phyloP scores from a whole-genome alignment of 2,888 invertebrate genomes.

The Epistrophe eligans region DNA sequence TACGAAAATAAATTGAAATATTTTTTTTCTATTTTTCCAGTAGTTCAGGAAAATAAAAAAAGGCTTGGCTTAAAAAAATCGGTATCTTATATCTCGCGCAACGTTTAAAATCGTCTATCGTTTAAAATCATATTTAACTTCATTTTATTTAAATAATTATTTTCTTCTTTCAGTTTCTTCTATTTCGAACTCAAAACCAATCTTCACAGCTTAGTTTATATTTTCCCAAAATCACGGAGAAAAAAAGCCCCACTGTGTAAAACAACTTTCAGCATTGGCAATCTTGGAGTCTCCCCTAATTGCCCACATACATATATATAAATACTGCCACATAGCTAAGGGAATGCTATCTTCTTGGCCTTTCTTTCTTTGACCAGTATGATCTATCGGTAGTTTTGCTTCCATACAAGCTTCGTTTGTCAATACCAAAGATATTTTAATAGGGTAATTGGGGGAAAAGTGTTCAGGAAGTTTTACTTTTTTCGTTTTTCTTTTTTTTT shows the following conservation, averaged over 20 bases:
- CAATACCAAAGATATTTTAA: not conserved
- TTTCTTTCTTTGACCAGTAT: slow-evolving; percentile 31
- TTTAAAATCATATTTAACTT: too few species aligned
- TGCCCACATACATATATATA: slow-evolving; percentile 40
- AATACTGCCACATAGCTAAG: slow-evolving; percentile 49
- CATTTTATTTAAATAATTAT: too few species aligned
- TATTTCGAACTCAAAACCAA: too few species aligned
- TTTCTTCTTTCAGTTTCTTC: too few species aligned
- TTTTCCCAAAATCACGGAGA: too few species aligned
- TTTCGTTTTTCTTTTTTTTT: accelerated
- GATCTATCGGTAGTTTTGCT: slow-evolving; percentile 57
- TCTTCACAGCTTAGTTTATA: too few species aligned
- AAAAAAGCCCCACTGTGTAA: slow-evolving; percentile 7
- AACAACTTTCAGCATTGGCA: not conserved
- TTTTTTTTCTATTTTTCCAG: too few species aligned
- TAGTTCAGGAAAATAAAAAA: too few species aligned
- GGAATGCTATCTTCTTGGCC: slow-evolving; percentile 22
- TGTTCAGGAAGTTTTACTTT: not conserved
- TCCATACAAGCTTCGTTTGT: slow-evolving; percentile 17
- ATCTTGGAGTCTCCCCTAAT: slow-evolving; percentile 60
- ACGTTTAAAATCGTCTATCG: too few species aligned
- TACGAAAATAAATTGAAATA: too few species aligned
- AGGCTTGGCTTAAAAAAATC: too few species aligned
- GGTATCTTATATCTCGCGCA: too few species aligned
- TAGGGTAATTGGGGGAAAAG: not conserved